Conservation (phyloP, 1,140 invertebrate species). For the Cyrtorhinus lividipennis region DNA sequence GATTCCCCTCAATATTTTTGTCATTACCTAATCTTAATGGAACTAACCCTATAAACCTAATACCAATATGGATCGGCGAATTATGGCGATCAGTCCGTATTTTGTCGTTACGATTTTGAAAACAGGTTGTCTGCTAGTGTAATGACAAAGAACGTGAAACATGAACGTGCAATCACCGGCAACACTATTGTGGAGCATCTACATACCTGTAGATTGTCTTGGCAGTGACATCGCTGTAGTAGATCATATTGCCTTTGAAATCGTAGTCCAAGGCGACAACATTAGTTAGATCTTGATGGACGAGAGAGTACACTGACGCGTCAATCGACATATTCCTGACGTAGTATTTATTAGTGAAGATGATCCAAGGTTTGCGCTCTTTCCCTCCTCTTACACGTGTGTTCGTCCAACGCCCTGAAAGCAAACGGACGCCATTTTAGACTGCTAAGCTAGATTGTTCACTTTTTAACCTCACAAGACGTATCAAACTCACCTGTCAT, state of each 20-base stretch:
- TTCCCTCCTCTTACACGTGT: conserved; percentile 80
- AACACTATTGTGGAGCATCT: no score
- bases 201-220: conserved; percentile 72
- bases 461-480: not conserved
- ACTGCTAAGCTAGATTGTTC: not conserved
- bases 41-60: no score
- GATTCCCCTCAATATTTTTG: no score
- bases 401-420: conserved; percentile 45
- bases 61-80: no score
- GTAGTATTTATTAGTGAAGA: conserved; percentile 98
- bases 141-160: no score
- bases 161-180: no score
- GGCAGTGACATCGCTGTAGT: conserved; percentile 88
- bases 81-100: no score
- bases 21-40: no score
- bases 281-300: conserved; percentile 91
- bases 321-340: conserved; percentile 88
- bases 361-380: conserved; percentile 71
- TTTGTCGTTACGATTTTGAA: no score
- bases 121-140: no score
- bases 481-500: conserved; percentile 48
- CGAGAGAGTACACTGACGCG: conserved; percentile 65
- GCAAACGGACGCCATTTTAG: conserved; percentile 6
- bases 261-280: conserved; percentile 94
- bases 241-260: conserved; percentile 63